These are phyloP conservation scores for Dexiosoma caninum DNA, from an alignment of 2,888 invertebrate species.

Conservation along the genomic window DNA sequence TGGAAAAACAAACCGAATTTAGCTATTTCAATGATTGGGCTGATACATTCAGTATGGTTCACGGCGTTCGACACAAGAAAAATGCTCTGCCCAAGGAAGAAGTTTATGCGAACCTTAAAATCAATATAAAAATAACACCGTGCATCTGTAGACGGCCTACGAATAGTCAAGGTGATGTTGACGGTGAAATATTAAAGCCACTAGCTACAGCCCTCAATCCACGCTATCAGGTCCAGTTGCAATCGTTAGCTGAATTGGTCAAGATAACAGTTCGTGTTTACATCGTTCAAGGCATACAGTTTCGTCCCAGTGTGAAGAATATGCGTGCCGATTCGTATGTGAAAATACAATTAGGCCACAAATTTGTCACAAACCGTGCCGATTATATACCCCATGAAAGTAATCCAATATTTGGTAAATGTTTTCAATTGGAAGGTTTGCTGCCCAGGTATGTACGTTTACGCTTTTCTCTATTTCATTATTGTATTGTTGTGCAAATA, in stretches of 20 bases:
- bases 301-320: slow-evolving; percentile 84
- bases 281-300: slow-evolving; percentile 84
- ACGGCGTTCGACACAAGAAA: slow-evolving; percentile 75
- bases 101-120: slow-evolving; percentile 76
- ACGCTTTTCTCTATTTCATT: not conserved
- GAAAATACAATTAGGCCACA: slow-evolving; percentile 83
- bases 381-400: slow-evolving; percentile 85
- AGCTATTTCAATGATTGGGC: slow-evolving; percentile 83
- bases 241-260: slow-evolving; percentile 66
- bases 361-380: slow-evolving; percentile 83
- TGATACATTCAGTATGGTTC: slow-evolving; percentile 81
- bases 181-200: slow-evolving; percentile 64
- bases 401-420: slow-evolving; percentile 91
- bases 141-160: slow-evolving; percentile 66
- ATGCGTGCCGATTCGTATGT: slow-evolving; percentile 90
- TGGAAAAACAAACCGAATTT: slow-evolving; percentile 84
- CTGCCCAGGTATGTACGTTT: slow-evolving; percentile 68
- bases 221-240: slow-evolving; percentile 67
- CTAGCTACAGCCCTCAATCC: slow-evolving; percentile 67
- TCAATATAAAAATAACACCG: slow-evolving; percentile 71
- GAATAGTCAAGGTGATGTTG: not conserved
- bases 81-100: slow-evolving; percentile 76
- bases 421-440: slow-evolving; percentile 75
- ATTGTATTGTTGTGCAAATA: not conserved
- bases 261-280: slow-evolving; percentile 83